These are phyloP conservation scores for Tetanocera ferruginea DNA, from an alignment of 2,888 invertebrate genomes.

Conservation along the genomic window DNA sequence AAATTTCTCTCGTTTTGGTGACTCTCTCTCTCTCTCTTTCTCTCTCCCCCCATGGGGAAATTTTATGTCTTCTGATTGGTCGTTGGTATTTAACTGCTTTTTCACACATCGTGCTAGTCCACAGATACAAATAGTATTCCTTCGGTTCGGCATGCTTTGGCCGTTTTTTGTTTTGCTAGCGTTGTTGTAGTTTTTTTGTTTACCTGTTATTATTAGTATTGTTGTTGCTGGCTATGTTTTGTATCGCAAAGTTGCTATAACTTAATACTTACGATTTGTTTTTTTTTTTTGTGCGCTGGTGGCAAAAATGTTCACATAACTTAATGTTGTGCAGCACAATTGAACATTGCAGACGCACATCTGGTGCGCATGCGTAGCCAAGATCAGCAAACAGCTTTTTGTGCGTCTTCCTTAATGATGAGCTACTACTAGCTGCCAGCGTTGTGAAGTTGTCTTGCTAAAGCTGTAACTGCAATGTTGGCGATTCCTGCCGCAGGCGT, in stretches of 20 bases:
- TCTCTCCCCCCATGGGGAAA: conserved; percentile 24
- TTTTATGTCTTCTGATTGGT: conserved; percentile 43
- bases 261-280: conserved; percentile 5
- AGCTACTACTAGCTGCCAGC: background rate
- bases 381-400: background rate
- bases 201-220: conserved; percentile 20
- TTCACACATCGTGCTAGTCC: conserved; percentile 18
- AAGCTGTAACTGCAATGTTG: background rate
- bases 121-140: conserved; percentile 15
- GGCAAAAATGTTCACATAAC: conserved; percentile 6
- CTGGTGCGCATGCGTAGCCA: background rate
- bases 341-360: background rate
- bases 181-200: background rate
- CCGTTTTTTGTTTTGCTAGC: background rate
- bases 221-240: conserved; percentile 1
- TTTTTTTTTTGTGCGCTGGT: background rate
- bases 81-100: conserved; percentile 31
- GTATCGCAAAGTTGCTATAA: background rate
- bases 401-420: conserved; percentile 24
- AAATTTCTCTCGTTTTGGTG: background rate
- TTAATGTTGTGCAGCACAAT: background rate
- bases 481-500: background rate
- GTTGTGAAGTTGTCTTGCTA: background rate
- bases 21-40: conserved; percentile 4
- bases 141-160: background rate